Conservation (phyloP, 2,888 invertebrate genomes). For the Platycheirus albimanus region DNA sequence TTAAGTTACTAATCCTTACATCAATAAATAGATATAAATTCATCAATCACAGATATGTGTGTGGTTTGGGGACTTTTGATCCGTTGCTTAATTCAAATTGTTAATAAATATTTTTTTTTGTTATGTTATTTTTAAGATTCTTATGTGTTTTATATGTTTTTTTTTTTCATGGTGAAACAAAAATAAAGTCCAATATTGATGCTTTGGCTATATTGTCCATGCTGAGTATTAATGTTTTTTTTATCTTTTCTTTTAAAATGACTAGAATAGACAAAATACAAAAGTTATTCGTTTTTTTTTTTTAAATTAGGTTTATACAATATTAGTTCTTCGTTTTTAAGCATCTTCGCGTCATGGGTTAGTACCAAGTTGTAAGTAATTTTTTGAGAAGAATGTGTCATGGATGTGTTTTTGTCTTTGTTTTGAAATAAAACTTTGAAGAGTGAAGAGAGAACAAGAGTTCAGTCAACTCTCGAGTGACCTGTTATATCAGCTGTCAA, state of each 20-base stretch:
- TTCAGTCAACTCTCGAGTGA: too few relatives aligned
- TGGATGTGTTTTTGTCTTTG: too few relatives aligned
- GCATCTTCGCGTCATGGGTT: constrained; percentile 65
- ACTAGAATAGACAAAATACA: constrained; percentile 74
- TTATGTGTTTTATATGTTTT: constrained; percentile 9
- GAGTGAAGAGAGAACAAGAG: too few relatives aligned
- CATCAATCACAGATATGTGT: constrained; percentile 72
- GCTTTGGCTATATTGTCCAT: constrained; percentile 73
- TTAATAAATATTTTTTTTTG: constrained; percentile 47
- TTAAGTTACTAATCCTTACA: constrained; percentile 59
- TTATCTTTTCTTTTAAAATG: constrained; percentile 56
- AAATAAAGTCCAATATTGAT: constrained; percentile 57
- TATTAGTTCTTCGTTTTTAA: constrained; percentile 43
- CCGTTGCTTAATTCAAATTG: constrained; percentile 68
- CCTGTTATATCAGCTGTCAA: too few relatives aligned
- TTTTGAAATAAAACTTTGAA: too few relatives aligned
- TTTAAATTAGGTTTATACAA: constrained; percentile 53
- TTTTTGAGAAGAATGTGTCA: constrained; percentile 58
- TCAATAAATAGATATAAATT: constrained; percentile 71
- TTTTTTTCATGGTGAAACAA: constrained; percentile 33
- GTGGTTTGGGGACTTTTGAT: constrained; percentile 67
- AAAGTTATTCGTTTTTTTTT: constrained; percentile 30
- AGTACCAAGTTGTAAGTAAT: constrained; percentile 18
- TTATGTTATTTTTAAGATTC: constrained; percentile 23
- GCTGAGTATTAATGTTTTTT: constrained; percentile 67